Evolutionary conservation across 2,888 invertebrate genomes (phyloP).

Genomic region (Cosmia pyralina): DNA sequence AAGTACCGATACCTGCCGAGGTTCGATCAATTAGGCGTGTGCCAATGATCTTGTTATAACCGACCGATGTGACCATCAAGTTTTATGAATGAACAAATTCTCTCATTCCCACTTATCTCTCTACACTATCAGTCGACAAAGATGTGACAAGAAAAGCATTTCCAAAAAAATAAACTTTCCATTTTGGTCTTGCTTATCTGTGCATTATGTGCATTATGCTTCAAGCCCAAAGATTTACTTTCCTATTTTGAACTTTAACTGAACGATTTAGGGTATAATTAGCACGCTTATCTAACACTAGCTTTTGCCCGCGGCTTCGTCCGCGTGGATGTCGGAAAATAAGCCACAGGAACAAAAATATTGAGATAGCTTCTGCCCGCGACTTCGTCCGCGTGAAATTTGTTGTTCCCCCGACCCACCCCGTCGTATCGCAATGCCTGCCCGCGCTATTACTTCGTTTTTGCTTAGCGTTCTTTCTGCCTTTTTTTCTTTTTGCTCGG

Average conservation of each 20-base stretch:
- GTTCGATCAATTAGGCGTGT: slow-evolving; percentile 56
- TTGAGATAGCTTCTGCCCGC: too few species aligned
- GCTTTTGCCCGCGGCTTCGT: too few species aligned
- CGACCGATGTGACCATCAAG: slow-evolving; percentile 45
- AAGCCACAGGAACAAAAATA: too few species aligned
- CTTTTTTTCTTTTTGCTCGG: too few species aligned
- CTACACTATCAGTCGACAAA: slow-evolving; percentile 2
- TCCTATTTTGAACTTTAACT: background rate
- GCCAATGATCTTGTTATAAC: slow-evolving; percentile 63
- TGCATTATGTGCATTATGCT: too few species aligned
- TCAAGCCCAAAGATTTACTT: background rate
- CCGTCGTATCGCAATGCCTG: too few species aligned
- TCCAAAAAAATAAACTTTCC: background rate
- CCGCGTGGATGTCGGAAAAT: too few species aligned
- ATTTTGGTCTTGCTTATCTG: background rate
- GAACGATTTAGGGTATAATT: background rate
- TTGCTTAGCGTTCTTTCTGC: too few species aligned
- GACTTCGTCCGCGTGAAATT: too few species aligned
- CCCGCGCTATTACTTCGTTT: too few species aligned
- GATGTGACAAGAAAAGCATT: background rate
- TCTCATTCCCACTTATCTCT: background rate
- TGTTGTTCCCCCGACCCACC: too few species aligned
- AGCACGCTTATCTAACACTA: background rate
- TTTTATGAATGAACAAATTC: slow-evolving; percentile 50
- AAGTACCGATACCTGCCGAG: slow-evolving; percentile 46